Evolutionary conservation across 2,888 invertebrate species (phyloP).

Genomic region (Melinaea menophilus): DNA sequence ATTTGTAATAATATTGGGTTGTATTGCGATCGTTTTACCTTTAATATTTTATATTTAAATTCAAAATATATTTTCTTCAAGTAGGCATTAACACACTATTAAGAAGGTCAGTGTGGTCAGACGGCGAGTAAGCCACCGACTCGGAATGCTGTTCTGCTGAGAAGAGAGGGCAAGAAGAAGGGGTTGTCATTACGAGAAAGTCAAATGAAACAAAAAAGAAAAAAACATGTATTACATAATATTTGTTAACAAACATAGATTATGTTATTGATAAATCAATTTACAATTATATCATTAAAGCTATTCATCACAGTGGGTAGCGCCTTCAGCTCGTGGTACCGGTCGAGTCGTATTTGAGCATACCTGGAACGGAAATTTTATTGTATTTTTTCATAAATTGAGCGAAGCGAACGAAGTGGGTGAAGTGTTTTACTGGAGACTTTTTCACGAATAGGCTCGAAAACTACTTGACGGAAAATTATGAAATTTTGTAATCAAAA

Average conservation of each 20-base stretch:
- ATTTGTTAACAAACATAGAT: not conserved
- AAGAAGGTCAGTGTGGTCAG: not conserved
- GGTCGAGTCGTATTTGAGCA: constrained; percentile 83
- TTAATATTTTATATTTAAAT: too few species aligned
- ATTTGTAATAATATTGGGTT: too few species aligned
- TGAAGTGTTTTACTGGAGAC: not conserved
- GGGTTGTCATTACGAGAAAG: not conserved
- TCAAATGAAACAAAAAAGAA: not conserved
- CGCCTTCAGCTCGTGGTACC: constrained; percentile 82
- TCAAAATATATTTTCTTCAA: too few species aligned
- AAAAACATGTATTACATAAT: not conserved
- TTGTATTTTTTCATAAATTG: not conserved
- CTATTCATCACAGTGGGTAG: not conserved
- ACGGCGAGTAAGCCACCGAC: not conserved
- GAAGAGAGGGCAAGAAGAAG: too few species aligned
- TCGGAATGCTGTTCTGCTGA: not conserved
- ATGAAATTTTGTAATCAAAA: too few species aligned
- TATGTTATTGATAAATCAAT: not conserved
- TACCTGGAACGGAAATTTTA: constrained; percentile 77
- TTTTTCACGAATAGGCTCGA: not conserved
- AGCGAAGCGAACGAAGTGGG: not conserved
- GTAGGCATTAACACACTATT: too few species aligned
- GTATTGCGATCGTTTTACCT: too few species aligned
- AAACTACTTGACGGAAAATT: too few species aligned
- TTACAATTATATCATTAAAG: not conserved